Evolutionary conservation across 1,140 invertebrate species (phyloP).

Genomic region (Fopius arisanus): DNA sequence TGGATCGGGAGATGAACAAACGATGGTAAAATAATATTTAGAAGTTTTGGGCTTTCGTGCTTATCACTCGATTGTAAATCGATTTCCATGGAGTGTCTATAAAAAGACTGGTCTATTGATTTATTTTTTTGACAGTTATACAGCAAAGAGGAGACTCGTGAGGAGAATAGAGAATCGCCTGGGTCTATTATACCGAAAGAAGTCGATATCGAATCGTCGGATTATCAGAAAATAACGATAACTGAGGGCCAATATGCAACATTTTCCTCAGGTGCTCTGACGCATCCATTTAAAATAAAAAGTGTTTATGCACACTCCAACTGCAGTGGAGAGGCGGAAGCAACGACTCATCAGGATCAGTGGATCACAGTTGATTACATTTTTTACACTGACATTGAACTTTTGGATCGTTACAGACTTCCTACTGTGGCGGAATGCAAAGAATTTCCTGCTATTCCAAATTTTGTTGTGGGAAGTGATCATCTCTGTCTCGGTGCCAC

Average conservation of each 20-base stretch:
- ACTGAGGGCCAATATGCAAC: constrained; percentile 41
- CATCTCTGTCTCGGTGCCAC: constrained; percentile 76
- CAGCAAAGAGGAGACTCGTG: constrained; percentile 3
- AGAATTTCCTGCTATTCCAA: constrained; percentile 73
- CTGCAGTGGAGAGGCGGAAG: constrained; percentile 61
- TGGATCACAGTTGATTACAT: constrained; percentile 87
- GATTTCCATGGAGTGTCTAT: too few relatives aligned
- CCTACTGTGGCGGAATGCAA: constrained; percentile 70
- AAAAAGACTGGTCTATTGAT: too few relatives aligned
- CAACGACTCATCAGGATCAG: constrained; percentile 76
- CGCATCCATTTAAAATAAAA: constrained; percentile 66
- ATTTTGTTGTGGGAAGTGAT: constrained; percentile 77
- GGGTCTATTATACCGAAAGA: background rate
- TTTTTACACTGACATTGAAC: constrained; percentile 72
- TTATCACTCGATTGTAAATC: too few relatives aligned
- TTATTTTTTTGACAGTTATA: constrained; percentile 38
- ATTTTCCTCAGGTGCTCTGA: constrained; percentile 64
- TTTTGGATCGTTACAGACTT: constrained; percentile 71
- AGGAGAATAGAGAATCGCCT: constrained; percentile 12
- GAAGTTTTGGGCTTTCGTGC: too few relatives aligned
- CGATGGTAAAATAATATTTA: constrained; percentile 48
- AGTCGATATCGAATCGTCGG: constrained; percentile 33
- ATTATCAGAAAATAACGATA: constrained; percentile 50
- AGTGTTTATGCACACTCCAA: constrained; percentile 68
- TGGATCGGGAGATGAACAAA: constrained; percentile 40